Percentiles rank a stretch among this genome's conserved stretches.
These are phyloP conservation scores for mouse (Mus musculus) DNA, from an alignment of 2,113 vertebrate species.

Conservation along the genomic window DNA sequence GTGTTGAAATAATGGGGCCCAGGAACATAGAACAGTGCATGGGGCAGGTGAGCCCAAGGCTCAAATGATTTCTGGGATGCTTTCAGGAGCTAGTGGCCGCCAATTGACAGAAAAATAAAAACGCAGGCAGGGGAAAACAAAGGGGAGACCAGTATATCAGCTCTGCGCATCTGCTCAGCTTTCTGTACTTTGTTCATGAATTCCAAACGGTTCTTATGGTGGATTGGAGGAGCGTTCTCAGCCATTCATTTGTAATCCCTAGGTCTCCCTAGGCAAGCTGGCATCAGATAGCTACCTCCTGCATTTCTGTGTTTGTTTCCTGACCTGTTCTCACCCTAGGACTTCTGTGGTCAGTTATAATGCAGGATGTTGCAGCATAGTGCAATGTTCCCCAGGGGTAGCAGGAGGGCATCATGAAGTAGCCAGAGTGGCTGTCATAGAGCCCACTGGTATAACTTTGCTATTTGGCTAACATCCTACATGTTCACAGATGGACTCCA, in stretches of 20 bases:
- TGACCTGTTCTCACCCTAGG: not conserved
- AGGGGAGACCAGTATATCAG: not conserved
- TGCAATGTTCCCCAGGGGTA: not conserved
- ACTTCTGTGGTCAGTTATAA: not conserved
- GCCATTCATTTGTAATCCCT: not conserved
- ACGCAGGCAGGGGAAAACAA: not conserved
- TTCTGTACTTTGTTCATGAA: not conserved
- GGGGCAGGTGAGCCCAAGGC: not conserved
- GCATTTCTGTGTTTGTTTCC: not conserved
- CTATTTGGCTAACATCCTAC: not conserved
- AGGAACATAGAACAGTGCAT: not conserved
- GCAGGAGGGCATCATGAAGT: not conserved
- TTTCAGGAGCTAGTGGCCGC: not conserved
- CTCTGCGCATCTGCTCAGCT: not conserved
- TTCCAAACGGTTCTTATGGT: slow-evolving; percentile 12
- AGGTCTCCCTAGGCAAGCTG: slow-evolving; percentile 21
- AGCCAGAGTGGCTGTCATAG: not conserved
- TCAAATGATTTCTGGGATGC: slow-evolving; percentile 4
- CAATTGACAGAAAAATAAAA: not conserved
- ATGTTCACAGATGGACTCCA: slow-evolving; percentile 18
- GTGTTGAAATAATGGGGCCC: not conserved
- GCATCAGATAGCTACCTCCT: not conserved
- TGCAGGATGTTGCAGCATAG: not conserved
- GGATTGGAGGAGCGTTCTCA: not conserved
- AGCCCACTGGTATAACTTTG: slow-evolving; percentile 7